Evolutionary conservation across 2,888 invertebrate species (phyloP).

Genomic region (Drosophila glabriapex): DNA sequence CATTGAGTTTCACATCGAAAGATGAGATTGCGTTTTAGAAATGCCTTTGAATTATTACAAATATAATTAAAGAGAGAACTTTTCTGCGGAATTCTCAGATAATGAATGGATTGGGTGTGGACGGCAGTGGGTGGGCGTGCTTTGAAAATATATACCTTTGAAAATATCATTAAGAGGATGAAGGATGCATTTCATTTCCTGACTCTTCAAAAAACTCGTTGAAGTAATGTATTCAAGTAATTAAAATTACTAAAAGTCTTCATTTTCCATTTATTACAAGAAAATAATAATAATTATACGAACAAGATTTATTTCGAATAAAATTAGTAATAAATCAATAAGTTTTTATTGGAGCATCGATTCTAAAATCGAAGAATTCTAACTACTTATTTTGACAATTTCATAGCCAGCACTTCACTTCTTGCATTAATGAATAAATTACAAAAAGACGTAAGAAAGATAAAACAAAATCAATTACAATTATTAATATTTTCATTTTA

Average conservation of each 20-base stretch:
- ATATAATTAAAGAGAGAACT: background rate
- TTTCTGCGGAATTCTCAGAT: background rate
- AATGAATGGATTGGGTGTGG: background rate
- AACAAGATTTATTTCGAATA: background rate
- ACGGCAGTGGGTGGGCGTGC: background rate
- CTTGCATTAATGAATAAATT: background rate
- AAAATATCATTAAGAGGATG: background rate
- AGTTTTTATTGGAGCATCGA: background rate
- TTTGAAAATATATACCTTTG: background rate
- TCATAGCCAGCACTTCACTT: background rate
- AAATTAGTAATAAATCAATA: background rate
- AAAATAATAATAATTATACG: background rate
- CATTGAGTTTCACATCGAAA: slow-evolving; percentile 3
- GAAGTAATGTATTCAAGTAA: background rate
- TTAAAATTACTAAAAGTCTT: background rate
- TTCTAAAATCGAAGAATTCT: background rate
- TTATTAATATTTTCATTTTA: background rate
- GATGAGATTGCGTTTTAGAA: background rate
- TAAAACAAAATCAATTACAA: background rate
- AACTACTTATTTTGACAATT: background rate
- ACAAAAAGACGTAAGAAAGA: background rate
- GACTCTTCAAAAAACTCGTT: background rate
- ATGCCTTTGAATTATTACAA: slow-evolving; percentile 3
- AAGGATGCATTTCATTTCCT: background rate
- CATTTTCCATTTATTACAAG: background rate